Evolutionary conservation across 2,888 invertebrate species (phyloP), one percentile per base, ranked within the genome.

Genomic region (Drosophila yooni): DNA sequence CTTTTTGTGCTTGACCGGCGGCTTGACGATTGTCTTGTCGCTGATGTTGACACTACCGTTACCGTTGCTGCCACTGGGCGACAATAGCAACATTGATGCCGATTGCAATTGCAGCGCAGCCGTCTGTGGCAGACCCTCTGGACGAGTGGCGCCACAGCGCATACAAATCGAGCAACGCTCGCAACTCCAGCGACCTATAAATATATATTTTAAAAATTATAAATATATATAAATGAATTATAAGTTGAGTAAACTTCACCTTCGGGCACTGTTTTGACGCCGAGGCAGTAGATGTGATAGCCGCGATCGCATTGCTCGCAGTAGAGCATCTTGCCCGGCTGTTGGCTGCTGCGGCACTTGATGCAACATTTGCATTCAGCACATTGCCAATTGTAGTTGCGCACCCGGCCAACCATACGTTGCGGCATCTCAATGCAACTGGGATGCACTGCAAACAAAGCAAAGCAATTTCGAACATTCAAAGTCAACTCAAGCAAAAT

Each of bases 221-320:
- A 31, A 34, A 40, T 5, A 52, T 33, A 2, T 8, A 46, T 27
- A 25, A 46, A 15, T 25, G 2, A 15, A 25, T 4, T 46, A 46
- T 27, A 27, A 15, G 15, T 15, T 46, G 15, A 25, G 3, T 38
- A 34, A 8, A 3, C 90, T 93, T 90, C 75, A 95, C 98, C 98
- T 77, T 95, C 95, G 6, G 98, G 98, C 86, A 98, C 96, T 74
- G 95, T 94, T 72, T 95, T 94, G 51, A 98, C 93, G 8, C 97
- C 97, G 63, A 98, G 97, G 94, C 98, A 99, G 94, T 97, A 97
- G 79, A 97, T 97, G 93, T 98, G 98, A 94, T 97, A 98, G 93
- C 98, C 98, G 91, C 98, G 94, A 94, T 98, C 98, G 94, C 98
- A 99, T 91, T 97, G 96, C 93, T 98, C 98, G 93, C 98, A 99